phyloP scores from a whole-genome alignment of 2,797 vertebrate genomes.

The Coilia nasus region DNA sequence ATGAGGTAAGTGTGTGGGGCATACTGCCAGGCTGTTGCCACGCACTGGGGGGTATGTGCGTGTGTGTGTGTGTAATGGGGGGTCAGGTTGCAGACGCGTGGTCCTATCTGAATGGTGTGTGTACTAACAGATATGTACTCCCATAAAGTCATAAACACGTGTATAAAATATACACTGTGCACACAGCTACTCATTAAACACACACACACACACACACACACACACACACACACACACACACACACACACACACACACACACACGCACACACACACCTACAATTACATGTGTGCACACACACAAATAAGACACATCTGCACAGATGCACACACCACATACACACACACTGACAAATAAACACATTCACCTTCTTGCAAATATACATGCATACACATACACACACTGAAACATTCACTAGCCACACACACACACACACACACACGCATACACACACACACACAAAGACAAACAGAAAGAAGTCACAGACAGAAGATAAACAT shows the following conservation, averaged over 20 bases:
- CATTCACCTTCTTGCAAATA: slow-evolving; percentile 5
- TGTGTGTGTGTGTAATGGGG: neutral
- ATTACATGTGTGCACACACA: neutral
- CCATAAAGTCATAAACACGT: neutral
- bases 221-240: neutral
- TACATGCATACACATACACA: neutral
- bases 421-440: neutral
- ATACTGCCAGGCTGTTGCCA: neutral
- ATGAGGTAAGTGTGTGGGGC: slow-evolving; percentile 38
- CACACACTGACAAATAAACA: slow-evolving; percentile 6
- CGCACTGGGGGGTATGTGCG: slow-evolving; percentile 1
- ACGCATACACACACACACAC: slow-evolving; percentile 10
- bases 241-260: neutral
- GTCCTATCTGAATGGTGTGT: neutral
- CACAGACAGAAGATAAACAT: slow-evolving; percentile 18
- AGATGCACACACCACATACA: neutral
- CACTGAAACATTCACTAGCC: neutral
- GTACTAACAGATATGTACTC: neutral
- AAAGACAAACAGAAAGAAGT: neutral
- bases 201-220: neutral
- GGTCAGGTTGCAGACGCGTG: neutral
- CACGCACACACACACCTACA: neutral
- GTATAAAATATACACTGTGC: too few relatives aligned
- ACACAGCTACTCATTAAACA: neutral
- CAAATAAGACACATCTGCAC: neutral